These are phyloP conservation scores for Vollenhovia emeryi DNA, from an alignment of 1,140 invertebrate genomes.

Conservation along the genomic window DNA sequence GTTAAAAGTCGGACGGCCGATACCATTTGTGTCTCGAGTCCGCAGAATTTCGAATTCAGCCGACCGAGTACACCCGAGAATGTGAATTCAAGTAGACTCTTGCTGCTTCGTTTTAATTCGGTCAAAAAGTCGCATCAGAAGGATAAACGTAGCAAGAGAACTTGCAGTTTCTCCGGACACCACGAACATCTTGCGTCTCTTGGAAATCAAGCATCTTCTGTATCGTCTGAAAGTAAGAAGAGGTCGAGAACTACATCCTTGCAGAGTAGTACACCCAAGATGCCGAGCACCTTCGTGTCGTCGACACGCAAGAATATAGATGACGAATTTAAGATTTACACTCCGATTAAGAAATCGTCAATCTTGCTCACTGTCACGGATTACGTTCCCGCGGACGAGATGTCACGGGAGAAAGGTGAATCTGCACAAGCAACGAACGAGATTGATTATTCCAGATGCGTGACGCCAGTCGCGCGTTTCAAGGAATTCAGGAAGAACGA, in stretches of 20 bases:
- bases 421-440: background rate
- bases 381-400: background rate
- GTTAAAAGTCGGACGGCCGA: background rate
- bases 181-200: background rate
- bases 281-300: background rate
- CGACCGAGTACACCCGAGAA: slow-evolving; percentile 79
- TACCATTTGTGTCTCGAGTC: background rate
- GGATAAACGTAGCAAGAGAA: slow-evolving; percentile 78
- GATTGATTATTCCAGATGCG: slow-evolving; percentile 54
- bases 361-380: background rate
- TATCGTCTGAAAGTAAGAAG: slow-evolving; percentile 76
- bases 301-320: slow-evolving; percentile 50
- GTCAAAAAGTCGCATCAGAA: slow-evolving; percentile 82
- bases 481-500: slow-evolving; percentile 10
- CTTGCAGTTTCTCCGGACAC: slow-evolving; percentile 72
- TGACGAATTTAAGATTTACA: slow-evolving; percentile 80
- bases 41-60: slow-evolving; percentile 6
- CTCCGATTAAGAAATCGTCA: slow-evolving; percentile 77
- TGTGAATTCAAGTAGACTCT: slow-evolving; percentile 79
- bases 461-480: slow-evolving; percentile 45
- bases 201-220: background rate
- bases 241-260: background rate
- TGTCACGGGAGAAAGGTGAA: slow-evolving; percentile 13
- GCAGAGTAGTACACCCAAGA: background rate
- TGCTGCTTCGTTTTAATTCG: slow-evolving; percentile 78